Conservation (phyloP, 1,140 invertebrate genomes). For the Cephus cinctus region DNA sequence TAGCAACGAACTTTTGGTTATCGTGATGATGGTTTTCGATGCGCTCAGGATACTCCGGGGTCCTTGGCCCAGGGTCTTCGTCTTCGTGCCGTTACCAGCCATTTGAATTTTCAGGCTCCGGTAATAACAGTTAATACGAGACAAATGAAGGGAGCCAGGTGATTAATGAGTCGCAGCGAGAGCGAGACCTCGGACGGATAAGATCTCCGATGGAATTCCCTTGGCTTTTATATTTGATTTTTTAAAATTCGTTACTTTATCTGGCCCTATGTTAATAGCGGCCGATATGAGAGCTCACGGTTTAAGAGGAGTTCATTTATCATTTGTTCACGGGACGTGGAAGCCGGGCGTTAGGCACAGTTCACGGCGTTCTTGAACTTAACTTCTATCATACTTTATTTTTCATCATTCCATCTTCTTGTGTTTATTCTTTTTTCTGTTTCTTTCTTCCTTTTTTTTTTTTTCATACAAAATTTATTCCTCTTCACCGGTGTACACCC, state of each 20-base stretch:
- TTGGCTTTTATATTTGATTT: slow-evolving; percentile 55
- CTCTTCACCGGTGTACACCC: too few species aligned
- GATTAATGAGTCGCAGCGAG: slow-evolving; percentile 54
- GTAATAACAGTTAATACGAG: slow-evolving; percentile 51
- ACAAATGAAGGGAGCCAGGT: slow-evolving; percentile 52
- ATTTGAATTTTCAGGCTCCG: slow-evolving; percentile 42
- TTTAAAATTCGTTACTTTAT: slow-evolving; percentile 58
- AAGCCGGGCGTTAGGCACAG: slow-evolving; percentile 36
- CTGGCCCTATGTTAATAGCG: slow-evolving; percentile 56
- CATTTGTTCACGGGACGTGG: slow-evolving; percentile 37
- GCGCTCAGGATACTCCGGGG: not conserved
- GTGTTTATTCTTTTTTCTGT: too few species aligned
- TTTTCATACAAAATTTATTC: too few species aligned
- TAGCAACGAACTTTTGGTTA: too few species aligned
- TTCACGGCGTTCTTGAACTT: slow-evolving; percentile 16
- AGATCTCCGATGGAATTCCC: slow-evolving; percentile 46
- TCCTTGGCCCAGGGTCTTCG: not conserved
- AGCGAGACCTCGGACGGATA: slow-evolving; percentile 44
- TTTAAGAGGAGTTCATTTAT: slow-evolving; percentile 55
- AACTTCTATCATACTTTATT: too few species aligned
- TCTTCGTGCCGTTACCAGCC: not conserved
- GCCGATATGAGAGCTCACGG: slow-evolving; percentile 49
- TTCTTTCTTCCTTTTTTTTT: too few species aligned
- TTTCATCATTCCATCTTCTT: too few species aligned
- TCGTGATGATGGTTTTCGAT: not conserved